phyloP scores from a whole-genome alignment of 2,113 vertebrate genomes.

The Oncorhynchus tshawytscha region DNA sequence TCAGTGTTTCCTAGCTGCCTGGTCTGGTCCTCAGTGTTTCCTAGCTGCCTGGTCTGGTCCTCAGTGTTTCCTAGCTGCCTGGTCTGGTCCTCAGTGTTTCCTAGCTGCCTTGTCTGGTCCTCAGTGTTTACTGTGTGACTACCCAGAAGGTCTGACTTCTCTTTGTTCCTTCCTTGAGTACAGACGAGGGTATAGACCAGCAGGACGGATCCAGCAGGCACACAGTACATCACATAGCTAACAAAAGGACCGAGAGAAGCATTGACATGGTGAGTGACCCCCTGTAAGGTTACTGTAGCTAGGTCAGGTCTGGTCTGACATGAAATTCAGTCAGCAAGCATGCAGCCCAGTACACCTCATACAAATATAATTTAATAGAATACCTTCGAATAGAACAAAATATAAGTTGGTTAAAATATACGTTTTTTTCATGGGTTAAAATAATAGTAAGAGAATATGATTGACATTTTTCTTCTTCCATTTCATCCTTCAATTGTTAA shows the following conservation, averaged over 20 bases:
- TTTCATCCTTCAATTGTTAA: slow-evolving; percentile 1
- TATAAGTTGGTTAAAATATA: too few species aligned
- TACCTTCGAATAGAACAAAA: not conserved
- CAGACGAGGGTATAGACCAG: not conserved
- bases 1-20: too few species aligned
- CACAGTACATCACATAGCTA: not conserved
- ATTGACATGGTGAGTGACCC: slow-evolving; percentile 1
- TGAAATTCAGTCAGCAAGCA: not conserved
- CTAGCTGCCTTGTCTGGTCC: slow-evolving; percentile 21
- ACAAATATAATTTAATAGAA: not conserved
- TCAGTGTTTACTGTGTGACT: slow-evolving; percentile 45
- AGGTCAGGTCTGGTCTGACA: slow-evolving; percentile 7
- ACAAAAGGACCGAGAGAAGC: not conserved
- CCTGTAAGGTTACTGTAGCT: slow-evolving; percentile 15
- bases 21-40: not conserved
- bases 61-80: too few species aligned
- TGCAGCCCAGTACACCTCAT: not conserved
- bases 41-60: slow-evolving; percentile 45
- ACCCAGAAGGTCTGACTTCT: slow-evolving; percentile 30
- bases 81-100: too few species aligned
- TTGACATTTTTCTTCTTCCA: too few species aligned
- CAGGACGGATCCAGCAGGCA: not conserved
- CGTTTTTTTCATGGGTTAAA: too few species aligned
- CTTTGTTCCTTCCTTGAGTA: slow-evolving; percentile 42
- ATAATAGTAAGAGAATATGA: too few species aligned